phyloP scores from a whole-genome alignment of 2,888 invertebrate genomes.

The Timema cristinae region DNA sequence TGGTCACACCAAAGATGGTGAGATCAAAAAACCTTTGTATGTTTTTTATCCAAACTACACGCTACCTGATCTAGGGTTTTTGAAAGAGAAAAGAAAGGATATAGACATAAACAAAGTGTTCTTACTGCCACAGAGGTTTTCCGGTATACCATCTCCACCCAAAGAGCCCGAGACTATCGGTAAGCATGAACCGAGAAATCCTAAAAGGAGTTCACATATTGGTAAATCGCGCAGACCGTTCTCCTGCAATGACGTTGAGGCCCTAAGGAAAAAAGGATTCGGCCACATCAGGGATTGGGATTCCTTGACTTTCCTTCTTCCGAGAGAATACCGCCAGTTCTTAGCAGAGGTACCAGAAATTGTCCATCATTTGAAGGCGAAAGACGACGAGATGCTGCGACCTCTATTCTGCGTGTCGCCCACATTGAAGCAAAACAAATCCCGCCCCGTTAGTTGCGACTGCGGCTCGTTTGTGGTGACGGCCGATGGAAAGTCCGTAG shows the following conservation, averaged over 20 bases:
- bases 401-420: slow-evolving; percentile 57
- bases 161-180: background rate
- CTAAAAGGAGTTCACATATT: background rate
- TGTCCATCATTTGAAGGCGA: slow-evolving; percentile 58
- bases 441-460: slow-evolving; percentile 22
- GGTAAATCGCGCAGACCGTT: slow-evolving; percentile 57
- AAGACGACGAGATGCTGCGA: slow-evolving; percentile 52
- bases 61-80: slow-evolving; percentile 81
- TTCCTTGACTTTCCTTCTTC: slow-evolving; percentile 81
- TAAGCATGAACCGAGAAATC: background rate
- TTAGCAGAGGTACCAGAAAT: slow-evolving; percentile 77
- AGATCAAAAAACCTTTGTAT: slow-evolving; percentile 60
- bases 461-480: slow-evolving; percentile 16
- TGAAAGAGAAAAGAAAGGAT: slow-evolving; percentile 50
- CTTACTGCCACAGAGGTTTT: slow-evolving; percentile 41
- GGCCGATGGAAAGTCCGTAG: slow-evolving; percentile 11
- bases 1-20: slow-evolving; percentile 8
- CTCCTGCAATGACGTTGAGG: slow-evolving; percentile 78
- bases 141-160: background rate
- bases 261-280: slow-evolving; percentile 73
- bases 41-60: slow-evolving; percentile 89
- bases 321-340: slow-evolving; percentile 75
- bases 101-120: slow-evolving; percentile 60
- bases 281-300: slow-evolving; percentile 91
- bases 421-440: slow-evolving; percentile 36